phyloP scores from a whole-genome alignment of 1,140 invertebrate species.

The Whitmania pigra region DNA sequence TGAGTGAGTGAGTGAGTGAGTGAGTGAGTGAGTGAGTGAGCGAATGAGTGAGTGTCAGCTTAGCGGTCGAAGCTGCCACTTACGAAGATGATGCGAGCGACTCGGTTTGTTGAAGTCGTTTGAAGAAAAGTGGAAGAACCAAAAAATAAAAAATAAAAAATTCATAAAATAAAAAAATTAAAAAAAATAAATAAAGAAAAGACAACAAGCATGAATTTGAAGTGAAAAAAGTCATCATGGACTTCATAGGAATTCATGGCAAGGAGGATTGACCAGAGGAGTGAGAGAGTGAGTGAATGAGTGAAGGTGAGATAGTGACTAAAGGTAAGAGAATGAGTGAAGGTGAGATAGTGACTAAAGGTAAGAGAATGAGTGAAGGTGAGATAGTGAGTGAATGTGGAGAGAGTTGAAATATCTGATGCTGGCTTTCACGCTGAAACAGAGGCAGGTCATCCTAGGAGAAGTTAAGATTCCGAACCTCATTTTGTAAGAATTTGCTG shows the following conservation, averaged over 20 bases:
- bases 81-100: background rate
- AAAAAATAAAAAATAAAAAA: background rate
- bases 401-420: background rate
- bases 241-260: background rate
- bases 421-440: background rate
- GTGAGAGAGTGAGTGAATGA: background rate
- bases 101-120: background rate
- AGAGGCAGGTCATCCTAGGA: no score
- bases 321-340: background rate
- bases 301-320: constrained; percentile 4
- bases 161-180: background rate
- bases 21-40: no score
- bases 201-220: background rate
- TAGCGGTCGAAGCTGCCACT: background rate
- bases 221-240: background rate
- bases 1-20: no score
- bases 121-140: background rate
- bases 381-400: constrained; percentile 17
- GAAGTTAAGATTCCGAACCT: no score
- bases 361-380: constrained; percentile 20
- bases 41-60: no score
- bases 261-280: background rate
- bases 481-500: no score
- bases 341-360: background rate
- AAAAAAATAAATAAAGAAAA: background rate